Conservation (phyloP, 1,140 invertebrate genomes). For the Halesus radiatus region DNA sequence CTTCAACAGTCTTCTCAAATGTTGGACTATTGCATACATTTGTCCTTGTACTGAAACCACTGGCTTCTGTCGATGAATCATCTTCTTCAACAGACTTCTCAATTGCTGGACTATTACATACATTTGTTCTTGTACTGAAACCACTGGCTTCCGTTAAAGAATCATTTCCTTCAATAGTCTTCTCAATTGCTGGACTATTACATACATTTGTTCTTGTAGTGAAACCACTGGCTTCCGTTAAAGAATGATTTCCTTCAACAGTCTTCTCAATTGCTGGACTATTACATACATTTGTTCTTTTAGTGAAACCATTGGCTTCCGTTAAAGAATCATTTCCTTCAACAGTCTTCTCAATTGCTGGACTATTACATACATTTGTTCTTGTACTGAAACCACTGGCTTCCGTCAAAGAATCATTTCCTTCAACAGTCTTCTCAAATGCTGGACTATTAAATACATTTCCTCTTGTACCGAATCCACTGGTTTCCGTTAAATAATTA, state of each 20-base stretch:
- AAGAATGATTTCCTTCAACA: not conserved
- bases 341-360: not conserved
- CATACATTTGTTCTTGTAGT: not conserved
- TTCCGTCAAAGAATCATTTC: not conserved
- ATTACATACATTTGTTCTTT: too few relatives aligned
- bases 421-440: not conserved
- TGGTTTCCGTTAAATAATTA: not conserved
- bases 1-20: too few relatives aligned
- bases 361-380: constrained; percentile 3
- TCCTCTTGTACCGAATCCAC: not conserved
- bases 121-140: not conserved
- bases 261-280: not conserved
- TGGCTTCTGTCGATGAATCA: not conserved
- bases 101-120: too few relatives aligned
- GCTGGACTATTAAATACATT: too few relatives aligned
- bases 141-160: not conserved
- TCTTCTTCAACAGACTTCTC: not conserved
- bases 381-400: not conserved
- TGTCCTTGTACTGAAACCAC: not conserved
- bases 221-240: not conserved
- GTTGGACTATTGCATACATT: not conserved
- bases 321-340: not conserved
- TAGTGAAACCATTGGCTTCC: not conserved
- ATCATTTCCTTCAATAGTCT: not conserved
- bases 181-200: not conserved